Evolutionary conservation across 2,113 vertebrate species (phyloP).

Genomic region (Hyaena hyaena): DNA sequence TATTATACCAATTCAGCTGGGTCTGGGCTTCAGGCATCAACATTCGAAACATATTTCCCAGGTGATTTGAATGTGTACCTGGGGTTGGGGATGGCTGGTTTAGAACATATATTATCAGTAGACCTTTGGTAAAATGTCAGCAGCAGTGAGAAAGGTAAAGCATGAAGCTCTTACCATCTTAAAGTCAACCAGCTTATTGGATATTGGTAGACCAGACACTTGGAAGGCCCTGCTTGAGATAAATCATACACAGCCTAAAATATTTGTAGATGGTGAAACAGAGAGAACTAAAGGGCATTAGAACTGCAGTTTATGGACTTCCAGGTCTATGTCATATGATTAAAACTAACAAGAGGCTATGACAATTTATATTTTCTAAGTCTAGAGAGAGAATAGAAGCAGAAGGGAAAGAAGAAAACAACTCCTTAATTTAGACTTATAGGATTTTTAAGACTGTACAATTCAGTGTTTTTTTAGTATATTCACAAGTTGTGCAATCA

Average conservation of each 20-base stretch:
- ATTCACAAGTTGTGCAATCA: neutral
- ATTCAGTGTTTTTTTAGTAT: neutral
- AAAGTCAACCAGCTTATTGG: neutral
- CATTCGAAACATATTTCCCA: neutral
- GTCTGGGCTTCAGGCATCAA: neutral
- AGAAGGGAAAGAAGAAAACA: conserved; percentile 28
- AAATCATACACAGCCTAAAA: neutral
- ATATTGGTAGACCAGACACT: neutral
- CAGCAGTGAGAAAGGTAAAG: neutral
- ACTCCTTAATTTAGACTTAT: conserved; percentile 8
- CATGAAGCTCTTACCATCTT: neutral
- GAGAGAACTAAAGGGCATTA: neutral
- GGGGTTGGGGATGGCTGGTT: neutral
- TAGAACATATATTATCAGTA: neutral
- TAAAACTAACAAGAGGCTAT: conserved; percentile 21
- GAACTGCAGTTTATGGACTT: neutral
- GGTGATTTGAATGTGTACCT: neutral
- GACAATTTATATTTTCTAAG: conserved; percentile 3
- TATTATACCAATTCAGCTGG: neutral
- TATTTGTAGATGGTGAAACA: neutral
- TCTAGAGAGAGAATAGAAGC: neutral
- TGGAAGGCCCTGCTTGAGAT: neutral
- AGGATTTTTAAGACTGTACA: neutral
- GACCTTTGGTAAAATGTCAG: conserved; percentile 4
- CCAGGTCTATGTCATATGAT: neutral